phyloP scores from a whole-genome alignment of 2,113 vertebrate species.

The Zosterops japonicus region DNA sequence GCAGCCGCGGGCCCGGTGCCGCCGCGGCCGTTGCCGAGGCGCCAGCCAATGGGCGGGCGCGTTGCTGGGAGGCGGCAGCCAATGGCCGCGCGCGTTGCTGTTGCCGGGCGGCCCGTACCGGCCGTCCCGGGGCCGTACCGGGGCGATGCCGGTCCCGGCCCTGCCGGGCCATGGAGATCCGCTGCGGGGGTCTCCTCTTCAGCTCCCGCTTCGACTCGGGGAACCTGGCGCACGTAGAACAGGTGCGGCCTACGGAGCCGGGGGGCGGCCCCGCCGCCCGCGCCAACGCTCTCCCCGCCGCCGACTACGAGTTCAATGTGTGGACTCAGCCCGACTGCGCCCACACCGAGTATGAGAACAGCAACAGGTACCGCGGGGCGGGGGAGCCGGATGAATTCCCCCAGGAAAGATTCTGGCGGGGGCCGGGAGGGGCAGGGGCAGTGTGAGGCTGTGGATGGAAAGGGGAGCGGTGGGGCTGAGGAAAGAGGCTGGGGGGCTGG shows the following conservation, averaged over 20 bases:
- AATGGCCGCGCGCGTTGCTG: conserved; percentile 68
- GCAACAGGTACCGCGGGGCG: conserved; percentile 83
- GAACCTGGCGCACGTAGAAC: conserved; percentile 88
- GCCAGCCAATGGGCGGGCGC: conserved; percentile 26
- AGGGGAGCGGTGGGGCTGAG: no score
- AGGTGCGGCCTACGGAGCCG: conserved; percentile 70
- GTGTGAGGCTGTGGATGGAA: background rate
- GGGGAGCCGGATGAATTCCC: background rate
- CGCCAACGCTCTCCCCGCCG: conserved; percentile 17
- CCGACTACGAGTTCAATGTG: conserved; percentile 92
- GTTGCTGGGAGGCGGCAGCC: conserved; percentile 53
- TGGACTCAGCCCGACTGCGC: conserved; percentile 95
- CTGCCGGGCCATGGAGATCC: conserved; percentile 70
- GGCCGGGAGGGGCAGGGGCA: background rate
- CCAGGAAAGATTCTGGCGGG: background rate
- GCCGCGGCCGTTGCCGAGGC: background rate
- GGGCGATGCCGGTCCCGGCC: conserved; percentile 64
- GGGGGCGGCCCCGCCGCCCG: background rate
- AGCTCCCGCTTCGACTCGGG: conserved; percentile 94
- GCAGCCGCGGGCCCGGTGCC: accelerated
- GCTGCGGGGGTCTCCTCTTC: conserved; percentile 84
- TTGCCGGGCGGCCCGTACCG: conserved; percentile 57
- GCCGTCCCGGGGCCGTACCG: background rate
- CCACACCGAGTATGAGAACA: conserved; percentile 90
- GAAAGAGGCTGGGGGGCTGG: no score